Conservation (phyloP, 2,888 invertebrate genomes). For the Cremastinae sp. region DNA sequence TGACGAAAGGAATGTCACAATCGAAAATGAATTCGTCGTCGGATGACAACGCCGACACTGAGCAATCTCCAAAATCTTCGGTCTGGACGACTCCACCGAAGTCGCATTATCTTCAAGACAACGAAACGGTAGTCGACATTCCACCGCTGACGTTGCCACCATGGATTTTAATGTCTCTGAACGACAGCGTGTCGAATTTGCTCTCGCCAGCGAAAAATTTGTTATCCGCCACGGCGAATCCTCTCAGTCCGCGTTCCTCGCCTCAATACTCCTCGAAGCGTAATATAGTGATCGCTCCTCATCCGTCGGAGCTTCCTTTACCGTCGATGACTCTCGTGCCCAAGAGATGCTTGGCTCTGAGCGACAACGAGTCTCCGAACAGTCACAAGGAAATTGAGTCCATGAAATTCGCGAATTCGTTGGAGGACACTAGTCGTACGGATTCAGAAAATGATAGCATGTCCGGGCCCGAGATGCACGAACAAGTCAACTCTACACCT, state of each 20-base stretch:
- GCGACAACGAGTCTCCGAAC: conserved; percentile 43
- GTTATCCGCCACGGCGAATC: conserved; percentile 76
- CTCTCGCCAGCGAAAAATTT: conserved; percentile 76
- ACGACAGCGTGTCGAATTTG: conserved; percentile 69
- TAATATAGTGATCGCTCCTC: conserved; percentile 73
- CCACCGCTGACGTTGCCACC: conserved; percentile 73
- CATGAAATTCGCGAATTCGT: conserved; percentile 61
- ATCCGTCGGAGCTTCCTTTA: conserved; percentile 77
- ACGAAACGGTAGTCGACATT: conserved; percentile 73
- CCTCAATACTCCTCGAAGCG: conserved; percentile 71
- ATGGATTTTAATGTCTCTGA: conserved; percentile 71
- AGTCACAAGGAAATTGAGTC: conserved; percentile 29
- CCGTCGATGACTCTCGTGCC: conserved; percentile 76
- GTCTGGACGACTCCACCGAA: conserved; percentile 76
- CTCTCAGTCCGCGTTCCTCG: conserved; percentile 74
- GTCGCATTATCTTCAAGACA: conserved; percentile 69
- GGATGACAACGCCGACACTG: conserved; percentile 67
- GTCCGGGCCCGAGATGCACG: conserved; percentile 64
- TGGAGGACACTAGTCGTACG: conserved; percentile 63
- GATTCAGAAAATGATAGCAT: conserved; percentile 64
- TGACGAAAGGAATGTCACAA: conserved; percentile 69
- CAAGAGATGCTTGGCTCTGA: conserved; percentile 66
- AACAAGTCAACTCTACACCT: conserved; percentile 69
- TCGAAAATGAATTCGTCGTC: conserved; percentile 81
- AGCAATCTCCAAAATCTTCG: conserved; percentile 73